These are phyloP conservation scores for Pandion haliaetus DNA, from an alignment of 2,113 vertebrate genomes.

Conservation along the genomic window DNA sequence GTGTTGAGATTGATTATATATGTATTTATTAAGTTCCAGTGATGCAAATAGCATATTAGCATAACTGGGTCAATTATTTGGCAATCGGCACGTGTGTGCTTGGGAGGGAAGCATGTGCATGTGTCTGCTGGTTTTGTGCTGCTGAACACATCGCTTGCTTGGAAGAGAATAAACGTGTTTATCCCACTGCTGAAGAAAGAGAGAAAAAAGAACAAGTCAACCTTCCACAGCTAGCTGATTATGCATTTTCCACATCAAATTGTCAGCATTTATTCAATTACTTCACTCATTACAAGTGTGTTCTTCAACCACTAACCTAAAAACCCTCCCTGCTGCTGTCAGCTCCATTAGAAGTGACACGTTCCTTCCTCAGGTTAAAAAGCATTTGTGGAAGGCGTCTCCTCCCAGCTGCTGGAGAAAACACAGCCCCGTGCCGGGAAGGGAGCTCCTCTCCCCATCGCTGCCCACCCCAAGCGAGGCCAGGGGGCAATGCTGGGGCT, in stretches of 20 bases:
- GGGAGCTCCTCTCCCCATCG: background rate
- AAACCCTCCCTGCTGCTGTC: conserved; percentile 9
- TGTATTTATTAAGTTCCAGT: background rate
- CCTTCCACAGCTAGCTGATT: background rate
- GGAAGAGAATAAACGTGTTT: background rate
- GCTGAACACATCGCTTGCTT: conserved; percentile 37
- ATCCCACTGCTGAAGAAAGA: background rate
- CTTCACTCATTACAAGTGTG: background rate
- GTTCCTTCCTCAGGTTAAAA: background rate
- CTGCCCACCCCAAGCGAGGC: accelerated
- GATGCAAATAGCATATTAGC: background rate
- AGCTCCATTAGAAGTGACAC: background rate
- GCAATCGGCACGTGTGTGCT: background rate
- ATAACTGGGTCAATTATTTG: conserved; percentile 53
- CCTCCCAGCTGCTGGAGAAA: background rate
- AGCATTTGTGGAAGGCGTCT: background rate
- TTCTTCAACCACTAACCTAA: background rate
- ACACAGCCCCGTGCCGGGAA: background rate
- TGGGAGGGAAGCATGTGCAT: background rate
- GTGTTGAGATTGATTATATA: background rate
- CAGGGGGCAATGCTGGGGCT: background rate
- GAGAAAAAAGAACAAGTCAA: background rate
- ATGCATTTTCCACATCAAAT: conserved; percentile 10
- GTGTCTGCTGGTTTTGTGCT: background rate
- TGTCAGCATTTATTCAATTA: conserved; percentile 45